Evolutionary conservation across 2,888 invertebrate species (phyloP), one percentile per base, ranked within the genome.

Genomic region (Calameuta pallipes): DNA sequence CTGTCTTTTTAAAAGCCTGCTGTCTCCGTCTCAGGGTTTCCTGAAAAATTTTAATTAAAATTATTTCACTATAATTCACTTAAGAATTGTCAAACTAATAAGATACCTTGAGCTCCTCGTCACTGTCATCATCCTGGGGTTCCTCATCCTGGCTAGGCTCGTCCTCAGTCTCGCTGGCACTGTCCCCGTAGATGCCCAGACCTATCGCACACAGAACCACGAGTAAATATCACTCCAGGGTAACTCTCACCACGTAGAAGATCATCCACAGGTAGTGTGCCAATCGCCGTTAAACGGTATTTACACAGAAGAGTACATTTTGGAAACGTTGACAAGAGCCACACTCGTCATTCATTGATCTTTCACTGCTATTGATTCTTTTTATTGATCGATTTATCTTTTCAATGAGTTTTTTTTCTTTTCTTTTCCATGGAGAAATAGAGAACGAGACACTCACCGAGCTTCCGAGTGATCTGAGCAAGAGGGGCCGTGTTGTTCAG

Each of bases 381-480:
- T 56, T 56, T 56, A 56, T 56, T 9, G 23, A 56, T 56, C 23
- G 56, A 23, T 56, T 56, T 56, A 56, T 23, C 56, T 23, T 56
- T 56, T 56, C 56, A 56, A 23, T 56, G 6, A 56, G 23, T 15
- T 41, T 12, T 36, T 36, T 37, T 37, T 41, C 1, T 37, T 41
- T 56, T 56, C 56, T 56, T 56, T 56, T 56, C 56, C 56, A 56
- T 56, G 56, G 56, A 56, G 56, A 56, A 56, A 56, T 56, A 56
- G 41, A 77, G 81, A 84, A 84, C 76, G 34, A 78, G 84, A 78
- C 85, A 97, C 98, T 98, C 94, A 98, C 98, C 98, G 92, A 98
- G 95, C 92, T 96, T 96, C 90, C 95, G 95, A 92, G 97, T 96
- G 94, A 98, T 95, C 94, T 97, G 96, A 93, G 97, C 96, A 94